These are phyloP conservation scores for Pycnomerus fuliginosus DNA, from an alignment of 2,888 invertebrate species.

Conservation along the genomic window DNA sequence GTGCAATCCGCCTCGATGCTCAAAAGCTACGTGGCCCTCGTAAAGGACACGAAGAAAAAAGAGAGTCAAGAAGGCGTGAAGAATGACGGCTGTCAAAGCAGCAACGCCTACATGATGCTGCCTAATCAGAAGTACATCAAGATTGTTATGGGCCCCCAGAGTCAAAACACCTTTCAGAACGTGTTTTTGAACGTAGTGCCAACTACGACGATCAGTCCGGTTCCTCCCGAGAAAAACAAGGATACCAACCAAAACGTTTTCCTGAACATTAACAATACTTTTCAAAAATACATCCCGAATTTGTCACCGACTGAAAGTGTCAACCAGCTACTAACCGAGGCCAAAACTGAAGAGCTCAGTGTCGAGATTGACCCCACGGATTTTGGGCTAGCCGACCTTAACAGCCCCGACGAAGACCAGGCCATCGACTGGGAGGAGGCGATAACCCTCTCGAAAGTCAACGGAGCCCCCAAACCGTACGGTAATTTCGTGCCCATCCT, in stretches of 20 bases:
- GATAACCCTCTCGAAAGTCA: constrained; percentile 31
- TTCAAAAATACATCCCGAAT: constrained; percentile 43
- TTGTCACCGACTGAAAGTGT: constrained; percentile 31
- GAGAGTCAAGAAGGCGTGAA: constrained; percentile 36
- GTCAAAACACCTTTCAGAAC: constrained; percentile 40
- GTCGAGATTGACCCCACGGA: constrained; percentile 49
- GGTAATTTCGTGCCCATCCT: constrained; percentile 38
- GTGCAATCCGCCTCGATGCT: constrained; percentile 44
- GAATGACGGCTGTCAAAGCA: constrained; percentile 24
- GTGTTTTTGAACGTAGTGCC: constrained; percentile 48
- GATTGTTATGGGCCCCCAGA: constrained; percentile 38
- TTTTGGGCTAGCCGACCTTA: constrained; percentile 36
- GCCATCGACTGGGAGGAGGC: constrained; percentile 45
- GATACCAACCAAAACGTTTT: constrained; percentile 47
- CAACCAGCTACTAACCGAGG: constrained; percentile 38
- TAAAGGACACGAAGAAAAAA: constrained; percentile 32
- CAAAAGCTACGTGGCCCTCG: constrained; percentile 42
- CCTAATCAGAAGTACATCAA: constrained; percentile 46
- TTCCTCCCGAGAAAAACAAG: constrained; percentile 30
- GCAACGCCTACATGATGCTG: constrained; percentile 40
- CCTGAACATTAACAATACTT: constrained; percentile 44
- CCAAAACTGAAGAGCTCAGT: constrained; percentile 48
- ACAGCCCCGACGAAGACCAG: constrained; percentile 29
- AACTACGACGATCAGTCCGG: constrained; percentile 17
- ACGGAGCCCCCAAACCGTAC: constrained; percentile 28